A percentile compares a stretch with the other conserved stretches of the same genome.
Evolutionary conservation across 2,888 invertebrate genomes (phyloP).

Genomic region (Oxycera nigricornis): DNA sequence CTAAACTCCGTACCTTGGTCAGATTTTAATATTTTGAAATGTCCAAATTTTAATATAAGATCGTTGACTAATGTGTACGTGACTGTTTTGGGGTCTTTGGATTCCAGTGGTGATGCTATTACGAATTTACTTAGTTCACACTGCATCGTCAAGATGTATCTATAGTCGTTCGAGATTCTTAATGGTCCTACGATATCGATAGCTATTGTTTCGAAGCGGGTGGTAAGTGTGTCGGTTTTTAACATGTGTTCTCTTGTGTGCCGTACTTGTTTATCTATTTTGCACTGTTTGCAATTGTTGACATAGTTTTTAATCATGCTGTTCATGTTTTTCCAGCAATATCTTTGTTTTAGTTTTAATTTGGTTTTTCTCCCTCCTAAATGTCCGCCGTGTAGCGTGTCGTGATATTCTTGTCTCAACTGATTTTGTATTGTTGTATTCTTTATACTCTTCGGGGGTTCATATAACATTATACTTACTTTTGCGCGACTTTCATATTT

Average conservation of each 20-base stretch:
- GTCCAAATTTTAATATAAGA: conserved; percentile 3
- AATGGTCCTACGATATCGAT: neutral
- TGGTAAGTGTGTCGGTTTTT: conserved; percentile 43
- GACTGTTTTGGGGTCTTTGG: too few species aligned
- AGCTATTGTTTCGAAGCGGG: conserved; percentile 33
- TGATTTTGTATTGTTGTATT: neutral
- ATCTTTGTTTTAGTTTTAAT: neutral
- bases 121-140: conserved; percentile 34
- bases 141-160: too few species aligned
- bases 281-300: conserved; percentile 39
- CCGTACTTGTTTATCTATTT: conserved; percentile 40
- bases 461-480: neutral
- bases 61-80: neutral
- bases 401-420: neutral
- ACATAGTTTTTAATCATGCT: neutral
- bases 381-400: neutral
- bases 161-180: too few species aligned
- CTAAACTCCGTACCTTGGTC: conserved; percentile 30
- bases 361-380: neutral
- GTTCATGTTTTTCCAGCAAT: neutral
- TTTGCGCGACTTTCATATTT: neutral
- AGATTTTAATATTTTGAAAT: conserved; percentile 26
- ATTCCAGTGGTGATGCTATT: too few species aligned
- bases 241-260: conserved; percentile 36
- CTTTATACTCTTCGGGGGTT: neutral